Conservation (phyloP, 92 coral and sea anemone species). For the Phenganax marumi region DNA sequence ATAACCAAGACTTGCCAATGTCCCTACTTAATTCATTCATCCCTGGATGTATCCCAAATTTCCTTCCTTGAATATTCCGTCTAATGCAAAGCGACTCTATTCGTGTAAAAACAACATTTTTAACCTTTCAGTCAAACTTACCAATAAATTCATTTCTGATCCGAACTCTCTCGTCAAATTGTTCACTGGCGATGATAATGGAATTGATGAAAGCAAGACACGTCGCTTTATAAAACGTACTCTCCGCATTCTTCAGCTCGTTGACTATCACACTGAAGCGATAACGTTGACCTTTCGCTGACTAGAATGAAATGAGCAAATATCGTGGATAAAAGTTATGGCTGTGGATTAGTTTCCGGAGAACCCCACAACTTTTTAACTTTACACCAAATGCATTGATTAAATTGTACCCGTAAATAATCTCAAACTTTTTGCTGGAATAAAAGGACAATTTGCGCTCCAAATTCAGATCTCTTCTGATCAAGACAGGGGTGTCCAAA, state of each 20-base stretch:
- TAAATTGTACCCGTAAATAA: too few species aligned
- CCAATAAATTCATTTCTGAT: constrained; percentile 93
- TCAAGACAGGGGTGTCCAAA: too few species aligned
- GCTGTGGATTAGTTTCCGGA: background rate
- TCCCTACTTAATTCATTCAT: too few species aligned
- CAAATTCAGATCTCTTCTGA: too few species aligned
- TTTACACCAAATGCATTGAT: too few species aligned
- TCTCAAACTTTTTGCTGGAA: too few species aligned
- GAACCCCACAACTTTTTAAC: background rate
- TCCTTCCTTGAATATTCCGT: too few species aligned
- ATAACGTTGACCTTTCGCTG: constrained; percentile 93
- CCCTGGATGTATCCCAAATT: too few species aligned
- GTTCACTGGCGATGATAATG: constrained; percentile 90
- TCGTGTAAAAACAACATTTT: too few species aligned
- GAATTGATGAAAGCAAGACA: constrained; percentile 91
- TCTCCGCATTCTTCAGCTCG: constrained; percentile 90
- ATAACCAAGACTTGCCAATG: too few species aligned
- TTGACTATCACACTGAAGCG: constrained; percentile 92
- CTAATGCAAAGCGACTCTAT: too few species aligned
- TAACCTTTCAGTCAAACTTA: constrained; percentile 31
- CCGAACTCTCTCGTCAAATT: constrained; percentile 90
- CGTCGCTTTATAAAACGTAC: constrained; percentile 85
- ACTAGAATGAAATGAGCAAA: constrained; percentile 41
- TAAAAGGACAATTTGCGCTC: too few species aligned
- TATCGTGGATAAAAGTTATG: background rate